phyloP scores from a whole-genome alignment of 2,888 invertebrate genomes.

The Mythimna vitellina region DNA sequence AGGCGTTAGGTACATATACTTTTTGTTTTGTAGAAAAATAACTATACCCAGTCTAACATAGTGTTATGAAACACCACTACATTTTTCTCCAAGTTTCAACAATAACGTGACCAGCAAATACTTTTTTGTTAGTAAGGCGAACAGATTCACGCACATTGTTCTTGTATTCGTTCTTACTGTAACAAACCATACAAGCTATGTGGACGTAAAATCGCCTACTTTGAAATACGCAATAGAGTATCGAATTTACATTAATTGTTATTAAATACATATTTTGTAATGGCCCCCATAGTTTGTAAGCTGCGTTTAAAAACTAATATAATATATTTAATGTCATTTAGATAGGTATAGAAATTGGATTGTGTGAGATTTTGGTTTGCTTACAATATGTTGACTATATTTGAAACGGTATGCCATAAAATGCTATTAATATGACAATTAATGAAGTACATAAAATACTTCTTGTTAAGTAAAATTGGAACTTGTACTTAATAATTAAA shows the following conservation, averaged over 20 bases:
- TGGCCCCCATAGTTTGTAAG: conserved; percentile 48
- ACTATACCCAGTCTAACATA: conserved; percentile 20
- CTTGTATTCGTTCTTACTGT: conserved; percentile 14
- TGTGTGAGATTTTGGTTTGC: conserved; percentile 50
- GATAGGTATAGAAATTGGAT: conserved; percentile 53
- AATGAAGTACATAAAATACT: conserved; percentile 24
- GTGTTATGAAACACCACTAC: conserved; percentile 5
- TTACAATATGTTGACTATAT: conserved; percentile 33
- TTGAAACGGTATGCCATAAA: conserved; percentile 57
- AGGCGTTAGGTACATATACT: conserved; percentile 22
- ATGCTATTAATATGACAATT: conserved; percentile 48
- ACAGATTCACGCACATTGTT: conserved; percentile 22
- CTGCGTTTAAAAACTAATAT: conserved; percentile 47
- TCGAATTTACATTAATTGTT: conserved; percentile 64
- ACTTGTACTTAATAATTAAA: conserved; percentile 52
- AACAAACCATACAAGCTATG: background rate
- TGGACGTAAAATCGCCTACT: conserved; percentile 17
- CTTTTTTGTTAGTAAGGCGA: conserved; percentile 22
- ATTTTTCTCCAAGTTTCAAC: conserved; percentile 35
- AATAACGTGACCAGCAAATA: conserved; percentile 5
- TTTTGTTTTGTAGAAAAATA: conserved; percentile 23
- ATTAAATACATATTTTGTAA: conserved; percentile 57
- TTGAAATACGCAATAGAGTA: conserved; percentile 57
- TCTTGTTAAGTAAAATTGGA: conserved; percentile 10
- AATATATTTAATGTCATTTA: conserved; percentile 53